phyloP scores from a whole-genome alignment of 2,113 vertebrate species.

The Chloropsis hardwickii region DNA sequence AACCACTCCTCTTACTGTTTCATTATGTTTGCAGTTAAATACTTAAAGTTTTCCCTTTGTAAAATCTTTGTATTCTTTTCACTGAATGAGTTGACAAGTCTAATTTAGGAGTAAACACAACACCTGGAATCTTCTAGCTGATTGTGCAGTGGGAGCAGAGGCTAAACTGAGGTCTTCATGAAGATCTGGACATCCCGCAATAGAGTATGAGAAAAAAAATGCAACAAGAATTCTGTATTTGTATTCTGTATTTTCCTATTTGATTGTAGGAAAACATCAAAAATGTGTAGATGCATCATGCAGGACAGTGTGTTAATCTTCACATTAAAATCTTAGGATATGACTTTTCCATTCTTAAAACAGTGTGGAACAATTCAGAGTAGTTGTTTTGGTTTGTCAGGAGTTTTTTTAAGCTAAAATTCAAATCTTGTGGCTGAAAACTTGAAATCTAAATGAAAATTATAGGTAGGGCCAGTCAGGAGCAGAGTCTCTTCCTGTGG shows the following conservation, averaged over 20 bases:
- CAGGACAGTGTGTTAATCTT: not conserved
- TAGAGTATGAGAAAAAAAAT: not conserved
- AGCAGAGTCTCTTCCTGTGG: not conserved
- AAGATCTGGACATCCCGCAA: not conserved
- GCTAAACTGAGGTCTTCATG: not conserved
- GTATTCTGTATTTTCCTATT: not conserved
- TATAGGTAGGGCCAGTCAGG: not conserved
- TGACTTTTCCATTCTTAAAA: not conserved
- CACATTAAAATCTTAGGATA: not conserved
- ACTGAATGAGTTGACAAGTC: not conserved
- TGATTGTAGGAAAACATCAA: not conserved
- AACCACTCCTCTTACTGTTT: not conserved
- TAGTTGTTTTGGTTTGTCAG: accelerated
- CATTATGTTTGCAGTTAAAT: not conserved
- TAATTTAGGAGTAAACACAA: not conserved
- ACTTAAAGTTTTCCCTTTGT: not conserved
- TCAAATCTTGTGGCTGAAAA: not conserved
- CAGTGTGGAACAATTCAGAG: not conserved
- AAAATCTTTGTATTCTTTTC: not conserved
- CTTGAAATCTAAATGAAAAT: not conserved
- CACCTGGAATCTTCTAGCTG: not conserved
- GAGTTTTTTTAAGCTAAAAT: not conserved
- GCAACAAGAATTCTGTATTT: not conserved
- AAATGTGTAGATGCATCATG: not conserved
- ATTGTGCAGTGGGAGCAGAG: not conserved